These are phyloP conservation scores for Equus przewalskii DNA, from an alignment of 2,113 vertebrate species.

Conservation along the genomic window DNA sequence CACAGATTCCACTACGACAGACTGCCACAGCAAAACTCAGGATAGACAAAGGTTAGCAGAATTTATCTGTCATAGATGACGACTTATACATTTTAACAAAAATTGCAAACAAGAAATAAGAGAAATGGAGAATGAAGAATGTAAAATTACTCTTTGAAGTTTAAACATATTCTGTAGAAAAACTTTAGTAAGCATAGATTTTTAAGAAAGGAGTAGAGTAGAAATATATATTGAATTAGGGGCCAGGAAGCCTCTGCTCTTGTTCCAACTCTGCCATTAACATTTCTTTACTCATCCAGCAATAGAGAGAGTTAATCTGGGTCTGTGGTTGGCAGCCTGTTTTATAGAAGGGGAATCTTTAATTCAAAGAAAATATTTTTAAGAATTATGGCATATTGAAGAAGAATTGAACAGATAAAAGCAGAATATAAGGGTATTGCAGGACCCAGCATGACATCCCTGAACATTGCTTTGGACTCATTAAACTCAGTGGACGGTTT, in stretches of 20 bases:
- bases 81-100: conserved; percentile 32
- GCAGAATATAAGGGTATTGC: not conserved
- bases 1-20: conserved; percentile 88
- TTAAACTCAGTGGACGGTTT: not conserved
- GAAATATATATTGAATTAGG: not conserved
- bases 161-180: conserved; percentile 25
- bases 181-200: not conserved
- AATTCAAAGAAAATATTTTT: conserved; percentile 8
- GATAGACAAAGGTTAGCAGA: conserved; percentile 86
- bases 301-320: not conserved
- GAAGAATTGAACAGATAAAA: not conserved
- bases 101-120: not conserved
- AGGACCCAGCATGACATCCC: not conserved
- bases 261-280: not conserved
- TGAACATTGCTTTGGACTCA: not conserved
- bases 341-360: not conserved
- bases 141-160: conserved; percentile 25
- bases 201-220: not conserved
- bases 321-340: not conserved
- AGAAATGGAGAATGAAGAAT: not conserved
- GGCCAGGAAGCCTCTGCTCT: not conserved
- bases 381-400: not conserved
- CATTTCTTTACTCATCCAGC: not conserved
- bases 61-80: not conserved
- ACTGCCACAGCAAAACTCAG: conserved; percentile 81